Evolutionary conservation across 2,888 invertebrate genomes (phyloP).

Genomic region (Deroplatys truncata): DNA sequence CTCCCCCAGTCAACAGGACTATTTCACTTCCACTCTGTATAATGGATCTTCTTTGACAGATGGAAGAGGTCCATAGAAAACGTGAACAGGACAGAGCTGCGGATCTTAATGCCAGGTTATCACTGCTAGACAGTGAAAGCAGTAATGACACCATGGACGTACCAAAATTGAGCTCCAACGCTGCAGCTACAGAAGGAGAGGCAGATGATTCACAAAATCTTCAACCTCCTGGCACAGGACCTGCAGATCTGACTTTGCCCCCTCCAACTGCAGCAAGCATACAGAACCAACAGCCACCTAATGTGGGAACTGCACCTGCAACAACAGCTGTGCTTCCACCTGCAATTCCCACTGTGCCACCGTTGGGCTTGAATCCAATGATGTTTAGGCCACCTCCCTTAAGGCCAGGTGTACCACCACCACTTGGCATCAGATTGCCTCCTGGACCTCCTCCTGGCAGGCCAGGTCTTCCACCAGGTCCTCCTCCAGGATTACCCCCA

Average conservation of each 20-base stretch:
- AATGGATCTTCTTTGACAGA: constrained; percentile 41
- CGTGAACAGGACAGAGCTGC: constrained; percentile 63
- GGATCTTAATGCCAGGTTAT: constrained; percentile 54
- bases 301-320: constrained; percentile 4
- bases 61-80: constrained; percentile 80
- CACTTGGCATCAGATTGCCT: constrained; percentile 46
- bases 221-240: constrained; percentile 28
- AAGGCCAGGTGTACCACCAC: constrained; percentile 46
- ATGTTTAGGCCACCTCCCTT: constrained; percentile 56
- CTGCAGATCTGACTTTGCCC: constrained; percentile 23
- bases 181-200: constrained; percentile 34
- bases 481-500: constrained; percentile 49
- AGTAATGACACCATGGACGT: constrained; percentile 38
- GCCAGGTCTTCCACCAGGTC: constrained; percentile 41
- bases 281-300: constrained; percentile 29
- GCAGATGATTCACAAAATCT: constrained; percentile 38
- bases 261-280: constrained; percentile 26
- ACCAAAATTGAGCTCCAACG: constrained; percentile 21
- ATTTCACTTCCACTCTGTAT: too few relatives aligned
- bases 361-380: constrained; percentile 42
- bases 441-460: constrained; percentile 57
- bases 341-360: constrained; percentile 48
- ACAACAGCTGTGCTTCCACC: constrained; percentile 46
- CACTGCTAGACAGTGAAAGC: constrained; percentile 40
- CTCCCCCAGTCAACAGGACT: too few relatives aligned